Evolutionary conservation across 37 sponge, comb jelly and placozoan species (phyloP).

Genomic region (Geodia barretti): DNA sequence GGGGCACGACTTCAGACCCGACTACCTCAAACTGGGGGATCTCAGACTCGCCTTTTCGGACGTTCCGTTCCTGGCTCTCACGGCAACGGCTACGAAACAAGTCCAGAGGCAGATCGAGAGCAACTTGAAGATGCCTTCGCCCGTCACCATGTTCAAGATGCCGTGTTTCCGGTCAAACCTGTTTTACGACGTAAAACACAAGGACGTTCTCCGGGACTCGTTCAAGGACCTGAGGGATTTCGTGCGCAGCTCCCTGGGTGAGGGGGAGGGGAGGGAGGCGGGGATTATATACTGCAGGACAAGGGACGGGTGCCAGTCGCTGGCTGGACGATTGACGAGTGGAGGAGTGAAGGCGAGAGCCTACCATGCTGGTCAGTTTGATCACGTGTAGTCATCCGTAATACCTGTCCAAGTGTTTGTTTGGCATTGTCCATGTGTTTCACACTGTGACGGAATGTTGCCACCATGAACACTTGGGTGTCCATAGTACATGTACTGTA

Average conservation of each 20-base stretch:
- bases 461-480: no score
- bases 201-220: constrained; percentile 73
- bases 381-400: background rate
- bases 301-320: constrained; percentile 69
- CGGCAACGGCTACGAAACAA: constrained; percentile 90
- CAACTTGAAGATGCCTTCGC: constrained; percentile 48
- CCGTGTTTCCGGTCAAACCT: constrained; percentile 82
- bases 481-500: no score
- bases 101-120: constrained; percentile 82
- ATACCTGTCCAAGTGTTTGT: background rate
- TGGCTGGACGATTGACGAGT: constrained; percentile 75
- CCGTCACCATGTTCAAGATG: constrained; percentile 54
- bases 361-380: constrained; percentile 88
- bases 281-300: constrained; percentile 95
- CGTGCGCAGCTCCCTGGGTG: constrained; percentile 15
- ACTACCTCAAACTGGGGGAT: constrained; percentile 91
- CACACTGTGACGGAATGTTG: no score
- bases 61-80: constrained; percentile 91
- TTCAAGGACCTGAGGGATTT: constrained; percentile 70
- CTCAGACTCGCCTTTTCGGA: constrained; percentile 55
- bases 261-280: constrained; percentile 30
- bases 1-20: constrained; percentile 99
- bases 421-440: background rate
- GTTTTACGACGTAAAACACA: constrained; percentile 84
- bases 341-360: constrained; percentile 76